Evolutionary conservation across 1,140 invertebrate genomes (phyloP), one percentile per base, ranked within the genome.

Genomic region (Heliconius eleuchia): DNA sequence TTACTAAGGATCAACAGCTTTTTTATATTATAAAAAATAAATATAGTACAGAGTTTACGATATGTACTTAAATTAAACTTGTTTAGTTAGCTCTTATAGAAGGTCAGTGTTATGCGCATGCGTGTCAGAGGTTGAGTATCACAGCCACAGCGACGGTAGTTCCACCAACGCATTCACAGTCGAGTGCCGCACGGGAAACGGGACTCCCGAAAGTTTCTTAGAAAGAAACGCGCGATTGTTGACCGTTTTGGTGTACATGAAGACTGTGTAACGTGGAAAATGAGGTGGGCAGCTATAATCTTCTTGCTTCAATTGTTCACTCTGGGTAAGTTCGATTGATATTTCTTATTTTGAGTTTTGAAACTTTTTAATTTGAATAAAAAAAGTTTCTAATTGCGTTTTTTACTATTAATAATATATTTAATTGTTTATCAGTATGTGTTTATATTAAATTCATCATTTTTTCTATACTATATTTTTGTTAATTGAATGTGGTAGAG

Each of bases 51-150:
- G 23, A 66, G 2, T 66, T 66, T 66, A 13, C 1, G 57, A 66
- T 23, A 66, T 3, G 2, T 66, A 66, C 60, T 27, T 66, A 80
- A 78, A 82, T 77, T 79, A 84, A 75, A 83, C 71, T 76, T 70
- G 70, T 83, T 82, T 81, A 84, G 83, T 84, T 80, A 77, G 34
- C 74, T 78, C 23, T 77, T 66, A 66, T 16, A 27, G 23, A 66
- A 66, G 60, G 60, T 66, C 60, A 66, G 23, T 66, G 70, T 55
- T 78, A 73, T 76, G 86, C 90, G 88, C 89, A 91, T 90, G 90
- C 90, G 90, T 90, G 86, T 88, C 84, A 88, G 78, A 87, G 87
- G 85, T 86, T 81, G 82, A 84, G 79, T 81, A 83, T 83, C 82
- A 83, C 80, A 78, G 81, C 76, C 80, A 77, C 80, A 85, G 83